A percentile compares a stretch with the other conserved stretches of the same genome.
These are phyloP conservation scores for Oncorhynchus kisutch DNA, from an alignment of 2,113 vertebrate species.

Conservation along the genomic window DNA sequence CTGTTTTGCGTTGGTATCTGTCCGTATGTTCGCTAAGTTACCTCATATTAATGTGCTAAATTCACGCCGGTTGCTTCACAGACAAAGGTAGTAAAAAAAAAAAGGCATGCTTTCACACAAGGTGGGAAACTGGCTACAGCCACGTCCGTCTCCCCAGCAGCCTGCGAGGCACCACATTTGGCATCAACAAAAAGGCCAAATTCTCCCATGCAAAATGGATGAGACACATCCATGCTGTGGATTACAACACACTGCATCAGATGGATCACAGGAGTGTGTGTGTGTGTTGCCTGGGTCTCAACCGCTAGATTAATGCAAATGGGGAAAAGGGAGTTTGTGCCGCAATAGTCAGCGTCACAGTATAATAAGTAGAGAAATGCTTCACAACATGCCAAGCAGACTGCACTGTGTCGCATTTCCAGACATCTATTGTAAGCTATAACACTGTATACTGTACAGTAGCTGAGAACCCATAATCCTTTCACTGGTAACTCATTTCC, in stretches of 20 bases:
- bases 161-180: constrained; percentile 25
- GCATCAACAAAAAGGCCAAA: constrained; percentile 39
- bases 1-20: no score
- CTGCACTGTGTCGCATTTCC: not conserved
- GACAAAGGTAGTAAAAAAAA: no score
- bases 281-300: constrained; percentile 10
- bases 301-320: constrained; percentile 21
- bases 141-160: constrained; percentile 21
- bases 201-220: constrained; percentile 51
- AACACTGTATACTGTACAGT: not conserved
- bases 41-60: no score
- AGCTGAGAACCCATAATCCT: not conserved
- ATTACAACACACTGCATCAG: constrained; percentile 39
- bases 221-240: constrained; percentile 58
- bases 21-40: no score
- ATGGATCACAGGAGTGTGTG: constrained; percentile 35
- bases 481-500: not conserved
- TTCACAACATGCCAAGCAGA: not conserved
- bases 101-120: constrained; percentile 4
- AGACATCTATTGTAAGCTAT: not conserved
- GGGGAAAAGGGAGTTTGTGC: constrained; percentile 8
- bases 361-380: constrained; percentile 2
- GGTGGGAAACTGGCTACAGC: not conserved
- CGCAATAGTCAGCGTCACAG: constrained; percentile 18
- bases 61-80: no score